Percentiles rank a stretch among this genome's conserved stretches.
Evolutionary conservation across 2,113 vertebrate genomes (phyloP).

Genomic region (Mionectes macconnelli): DNA sequence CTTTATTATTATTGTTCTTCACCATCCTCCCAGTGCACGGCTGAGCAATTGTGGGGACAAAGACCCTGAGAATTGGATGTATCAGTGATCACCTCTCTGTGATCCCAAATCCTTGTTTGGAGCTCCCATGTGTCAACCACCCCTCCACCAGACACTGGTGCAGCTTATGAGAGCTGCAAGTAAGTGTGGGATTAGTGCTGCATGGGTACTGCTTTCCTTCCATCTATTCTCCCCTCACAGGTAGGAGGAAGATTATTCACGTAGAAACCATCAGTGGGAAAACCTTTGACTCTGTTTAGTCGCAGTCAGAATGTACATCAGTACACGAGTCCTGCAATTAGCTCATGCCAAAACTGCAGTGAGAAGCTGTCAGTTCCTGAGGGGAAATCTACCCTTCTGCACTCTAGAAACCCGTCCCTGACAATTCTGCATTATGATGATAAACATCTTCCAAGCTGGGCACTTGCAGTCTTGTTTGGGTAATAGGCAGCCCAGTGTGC

Average conservation of each 20-base stretch:
- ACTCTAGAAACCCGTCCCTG: background rate
- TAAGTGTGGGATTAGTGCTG: background rate
- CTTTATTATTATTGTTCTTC: background rate
- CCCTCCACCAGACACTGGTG: background rate
- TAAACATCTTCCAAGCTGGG: background rate
- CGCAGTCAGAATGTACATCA: background rate
- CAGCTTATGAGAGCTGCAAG: background rate
- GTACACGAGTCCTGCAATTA: background rate
- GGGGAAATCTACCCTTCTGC: background rate
- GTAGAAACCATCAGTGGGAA: background rate
- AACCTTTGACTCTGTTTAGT: background rate
- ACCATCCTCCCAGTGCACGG: background rate
- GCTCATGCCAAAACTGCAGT: background rate
- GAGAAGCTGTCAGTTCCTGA: background rate
- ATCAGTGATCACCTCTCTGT: background rate
- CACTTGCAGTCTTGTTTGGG: background rate
- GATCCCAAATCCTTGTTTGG: background rate
- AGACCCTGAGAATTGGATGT: background rate
- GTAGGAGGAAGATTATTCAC: background rate
- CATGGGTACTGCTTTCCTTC: background rate
- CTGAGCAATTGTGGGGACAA: background rate
- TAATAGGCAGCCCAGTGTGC: background rate
- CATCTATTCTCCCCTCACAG: background rate
- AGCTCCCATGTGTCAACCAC: background rate
- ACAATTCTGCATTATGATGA: background rate